Evolutionary conservation across 2,888 invertebrate species (phyloP).

Genomic region (Melanotus villosus): DNA sequence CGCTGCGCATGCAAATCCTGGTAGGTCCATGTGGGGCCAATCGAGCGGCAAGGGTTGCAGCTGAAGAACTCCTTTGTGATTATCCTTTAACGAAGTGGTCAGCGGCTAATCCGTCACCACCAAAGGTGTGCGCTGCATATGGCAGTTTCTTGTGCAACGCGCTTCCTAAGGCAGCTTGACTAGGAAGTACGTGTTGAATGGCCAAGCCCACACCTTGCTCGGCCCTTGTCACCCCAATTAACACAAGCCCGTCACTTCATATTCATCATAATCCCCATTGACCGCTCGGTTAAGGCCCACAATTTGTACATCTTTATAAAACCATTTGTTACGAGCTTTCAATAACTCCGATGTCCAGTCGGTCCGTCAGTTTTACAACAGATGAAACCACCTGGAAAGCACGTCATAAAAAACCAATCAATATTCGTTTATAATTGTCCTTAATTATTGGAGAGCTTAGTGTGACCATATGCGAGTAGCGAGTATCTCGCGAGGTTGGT

Average conservation of each 20-base stretch:
- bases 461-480: constrained; percentile 16
- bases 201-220: constrained; percentile 52
- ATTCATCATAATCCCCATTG: constrained; percentile 61
- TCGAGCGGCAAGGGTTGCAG: constrained; percentile 54
- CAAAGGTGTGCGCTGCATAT: constrained; percentile 51
- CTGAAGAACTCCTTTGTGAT: constrained; percentile 47
- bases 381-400: constrained; percentile 38
- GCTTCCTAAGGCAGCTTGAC: constrained; percentile 51
- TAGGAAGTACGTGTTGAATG: constrained; percentile 52
- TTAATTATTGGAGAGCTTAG: background rate
- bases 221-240: constrained; percentile 66
- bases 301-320: constrained; percentile 64
- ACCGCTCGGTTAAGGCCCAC: constrained; percentile 52
- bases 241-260: constrained; percentile 63
- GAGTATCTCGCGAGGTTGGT: constrained; percentile 3
- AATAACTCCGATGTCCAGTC: constrained; percentile 12
- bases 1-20: constrained; percentile 54
- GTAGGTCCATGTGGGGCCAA: constrained; percentile 42
- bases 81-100: constrained; percentile 52
- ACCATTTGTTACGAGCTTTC: constrained; percentile 62
- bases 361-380: constrained; percentile 3
- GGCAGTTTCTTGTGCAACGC: constrained; percentile 51
- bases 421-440: constrained; percentile 4
- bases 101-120: constrained; percentile 54
- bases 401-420: constrained; percentile 7